These are phyloP conservation scores for Alethe diademata DNA, from an alignment of 2,113 vertebrate species.

Conservation along the genomic window DNA sequence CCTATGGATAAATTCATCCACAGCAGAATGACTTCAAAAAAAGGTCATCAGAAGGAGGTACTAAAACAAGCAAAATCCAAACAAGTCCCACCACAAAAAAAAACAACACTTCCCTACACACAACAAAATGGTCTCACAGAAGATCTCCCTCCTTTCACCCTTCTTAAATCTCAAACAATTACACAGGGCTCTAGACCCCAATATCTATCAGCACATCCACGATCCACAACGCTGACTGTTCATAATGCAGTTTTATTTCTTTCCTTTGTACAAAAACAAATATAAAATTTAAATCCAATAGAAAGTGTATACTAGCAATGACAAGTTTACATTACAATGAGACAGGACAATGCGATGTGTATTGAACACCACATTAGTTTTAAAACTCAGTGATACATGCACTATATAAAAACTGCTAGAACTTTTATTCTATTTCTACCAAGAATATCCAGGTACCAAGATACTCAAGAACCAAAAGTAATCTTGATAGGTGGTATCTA, in stretches of 20 bases:
- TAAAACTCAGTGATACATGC: constrained; percentile 77
- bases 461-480: constrained; percentile 51
- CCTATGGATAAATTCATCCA: neutral
- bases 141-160: neutral
- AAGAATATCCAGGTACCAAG: constrained; percentile 60
- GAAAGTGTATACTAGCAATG: constrained; percentile 74
- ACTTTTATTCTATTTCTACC: constrained; percentile 66
- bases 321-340: constrained; percentile 71
- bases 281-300: constrained; percentile 79
- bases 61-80: neutral
- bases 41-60: neutral
- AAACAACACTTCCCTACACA: neutral
- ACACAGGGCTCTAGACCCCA: neutral
- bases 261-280: constrained; percentile 83
- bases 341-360: constrained; percentile 67
- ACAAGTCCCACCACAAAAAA: neutral
- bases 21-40: neutral
- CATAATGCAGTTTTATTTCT: constrained; percentile 77
- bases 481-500: constrained; percentile 61
- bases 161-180: neutral
- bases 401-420: constrained; percentile 69
- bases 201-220: neutral
- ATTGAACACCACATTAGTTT: constrained; percentile 71
- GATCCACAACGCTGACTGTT: constrained; percentile 30
- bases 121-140: neutral